These are phyloP conservation scores for Burhinus bistriatus DNA, from an alignment of 2,113 vertebrate species.

Conservation along the genomic window DNA sequence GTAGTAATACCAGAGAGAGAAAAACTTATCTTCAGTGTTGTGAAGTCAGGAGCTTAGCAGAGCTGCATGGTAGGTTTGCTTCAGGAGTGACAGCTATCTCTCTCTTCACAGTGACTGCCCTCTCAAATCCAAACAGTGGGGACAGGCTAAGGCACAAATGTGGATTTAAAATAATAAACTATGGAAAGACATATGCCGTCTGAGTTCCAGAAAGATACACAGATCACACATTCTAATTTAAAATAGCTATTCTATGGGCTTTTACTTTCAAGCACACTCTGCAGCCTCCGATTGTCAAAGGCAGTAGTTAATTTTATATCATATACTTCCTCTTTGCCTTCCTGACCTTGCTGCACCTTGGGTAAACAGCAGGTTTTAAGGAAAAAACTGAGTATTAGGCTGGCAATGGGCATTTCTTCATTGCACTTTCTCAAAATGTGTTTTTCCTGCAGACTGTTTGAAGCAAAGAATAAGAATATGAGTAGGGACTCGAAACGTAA, in stretches of 20 bases:
- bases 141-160: neutral
- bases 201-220: neutral
- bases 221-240: slow-evolving; percentile 18
- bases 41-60: slow-evolving; percentile 45
- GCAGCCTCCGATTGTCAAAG: neutral
- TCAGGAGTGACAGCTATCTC: slow-evolving; percentile 47
- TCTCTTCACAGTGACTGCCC: slow-evolving; percentile 30
- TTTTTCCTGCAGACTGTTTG: neutral
- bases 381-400: neutral
- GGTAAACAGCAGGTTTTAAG: neutral
- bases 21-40: slow-evolving; percentile 33
- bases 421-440: neutral
- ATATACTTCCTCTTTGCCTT: neutral
- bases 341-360: neutral
- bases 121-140: neutral
- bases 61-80: slow-evolving; percentile 38
- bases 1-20: slow-evolving; percentile 17
- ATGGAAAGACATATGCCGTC: neutral
- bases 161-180: slow-evolving; percentile 15
- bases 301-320: neutral
- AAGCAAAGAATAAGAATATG: neutral
- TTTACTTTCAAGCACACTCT: slow-evolving; percentile 1
- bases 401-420: neutral
- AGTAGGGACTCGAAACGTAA: neutral
- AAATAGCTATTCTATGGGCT: neutral